These are phyloP conservation scores for Stramonita haemastoma DNA, from an alignment of 2,888 invertebrate species.

Conservation along the genomic window DNA sequence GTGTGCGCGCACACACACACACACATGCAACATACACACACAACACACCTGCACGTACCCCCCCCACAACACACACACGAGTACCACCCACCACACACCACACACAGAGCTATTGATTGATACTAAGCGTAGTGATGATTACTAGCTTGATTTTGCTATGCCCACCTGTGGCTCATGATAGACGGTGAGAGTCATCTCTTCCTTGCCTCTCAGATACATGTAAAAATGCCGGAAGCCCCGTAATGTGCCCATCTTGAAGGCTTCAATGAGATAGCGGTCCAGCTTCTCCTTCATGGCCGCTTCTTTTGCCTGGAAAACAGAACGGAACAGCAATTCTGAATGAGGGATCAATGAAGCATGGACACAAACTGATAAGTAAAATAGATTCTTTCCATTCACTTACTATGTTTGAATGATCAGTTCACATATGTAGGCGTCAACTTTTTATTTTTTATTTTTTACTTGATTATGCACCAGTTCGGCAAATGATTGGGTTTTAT, in stretches of 20 bases:
- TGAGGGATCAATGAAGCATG: too few relatives aligned
- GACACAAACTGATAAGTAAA: too few relatives aligned
- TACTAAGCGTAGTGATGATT: background rate
- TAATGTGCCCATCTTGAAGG: slow-evolving; percentile 67
- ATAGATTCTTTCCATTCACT: too few relatives aligned
- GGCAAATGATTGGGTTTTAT: too few relatives aligned
- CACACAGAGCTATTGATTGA: background rate
- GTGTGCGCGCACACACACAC: background rate
- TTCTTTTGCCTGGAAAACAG: slow-evolving; percentile 53
- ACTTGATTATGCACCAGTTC: too few relatives aligned
- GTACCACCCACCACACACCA: too few relatives aligned
- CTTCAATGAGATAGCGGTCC: slow-evolving; percentile 64
- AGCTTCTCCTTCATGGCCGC: slow-evolving; percentile 65
- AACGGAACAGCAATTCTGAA: slow-evolving; percentile 52
- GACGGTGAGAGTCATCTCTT: slow-evolving; percentile 69
- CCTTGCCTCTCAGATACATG: slow-evolving; percentile 69
- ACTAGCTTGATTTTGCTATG: background rate
- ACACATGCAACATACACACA: background rate
- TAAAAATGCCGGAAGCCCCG: slow-evolving; percentile 70
- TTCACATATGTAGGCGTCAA: too few relatives aligned
- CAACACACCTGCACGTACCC: background rate
- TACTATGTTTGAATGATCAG: too few relatives aligned
- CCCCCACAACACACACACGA: background rate
- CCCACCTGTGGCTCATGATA: slow-evolving; percentile 66
- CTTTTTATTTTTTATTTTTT: too few relatives aligned